Conservation (phyloP, 2,113 vertebrate genomes). For the Gymnorhina tibicen region DNA sequence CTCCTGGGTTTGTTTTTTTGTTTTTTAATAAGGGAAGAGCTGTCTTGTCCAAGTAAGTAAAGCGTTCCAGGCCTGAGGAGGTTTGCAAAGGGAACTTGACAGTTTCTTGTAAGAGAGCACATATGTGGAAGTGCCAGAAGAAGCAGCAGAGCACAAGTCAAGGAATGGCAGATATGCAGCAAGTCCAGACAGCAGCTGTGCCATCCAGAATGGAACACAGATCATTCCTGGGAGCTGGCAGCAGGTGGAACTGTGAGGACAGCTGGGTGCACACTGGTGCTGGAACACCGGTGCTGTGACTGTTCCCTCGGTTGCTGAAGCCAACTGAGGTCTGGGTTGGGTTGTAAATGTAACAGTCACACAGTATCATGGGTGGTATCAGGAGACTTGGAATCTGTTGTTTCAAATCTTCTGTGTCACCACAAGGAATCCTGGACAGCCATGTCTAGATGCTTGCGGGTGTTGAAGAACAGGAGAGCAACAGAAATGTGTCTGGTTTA, state of each 20-base stretch:
- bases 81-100: neutral
- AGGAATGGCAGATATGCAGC: neutral
- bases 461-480: neutral
- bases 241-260: neutral
- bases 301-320: neutral
- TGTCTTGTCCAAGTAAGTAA: neutral
- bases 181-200: neutral
- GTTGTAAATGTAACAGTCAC: neutral
- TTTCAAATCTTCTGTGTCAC: neutral
- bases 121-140: neutral
- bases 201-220: neutral
- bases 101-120: neutral
- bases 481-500: neutral
- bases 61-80: neutral
- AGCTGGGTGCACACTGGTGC: neutral
- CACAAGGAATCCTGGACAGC: neutral
- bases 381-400: neutral
- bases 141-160: neutral
- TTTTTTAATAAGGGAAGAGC: neutral
- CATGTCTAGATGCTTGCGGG: rapidly evolving
- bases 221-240: neutral
- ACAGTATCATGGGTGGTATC: neutral
- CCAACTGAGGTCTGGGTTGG: neutral
- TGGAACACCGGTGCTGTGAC: neutral
- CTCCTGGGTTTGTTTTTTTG: neutral